A percentile compares a stretch with the other conserved stretches of the same genome.
These are phyloP conservation scores for Cheilosia scutellata DNA, from an alignment of 2,888 invertebrate genomes.

Conservation along the genomic window DNA sequence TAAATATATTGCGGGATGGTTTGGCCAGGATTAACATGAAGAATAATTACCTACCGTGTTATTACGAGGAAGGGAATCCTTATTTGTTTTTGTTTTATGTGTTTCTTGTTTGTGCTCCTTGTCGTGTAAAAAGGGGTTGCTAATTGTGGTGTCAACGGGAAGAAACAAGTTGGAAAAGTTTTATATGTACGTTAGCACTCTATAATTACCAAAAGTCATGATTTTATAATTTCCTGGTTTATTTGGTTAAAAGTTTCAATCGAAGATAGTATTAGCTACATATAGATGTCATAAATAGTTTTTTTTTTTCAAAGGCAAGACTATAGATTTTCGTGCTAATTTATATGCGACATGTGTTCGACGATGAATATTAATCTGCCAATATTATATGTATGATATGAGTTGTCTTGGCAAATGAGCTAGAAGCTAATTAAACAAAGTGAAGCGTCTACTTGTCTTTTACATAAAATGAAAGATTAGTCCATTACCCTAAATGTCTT, in stretches of 20 bases:
- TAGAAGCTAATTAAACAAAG: background rate
- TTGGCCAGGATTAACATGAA: slow-evolving; percentile 32
- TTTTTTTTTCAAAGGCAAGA: no score
- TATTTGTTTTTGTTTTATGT: background rate
- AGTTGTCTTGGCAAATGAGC: background rate
- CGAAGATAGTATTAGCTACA: no score
- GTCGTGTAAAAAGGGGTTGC: background rate
- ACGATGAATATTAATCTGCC: background rate
- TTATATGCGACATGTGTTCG: slow-evolving; percentile 5
- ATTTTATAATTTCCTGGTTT: background rate
- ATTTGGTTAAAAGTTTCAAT: background rate
- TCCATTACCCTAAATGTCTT: no score
- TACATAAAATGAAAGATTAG: no score
- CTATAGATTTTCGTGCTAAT: background rate
- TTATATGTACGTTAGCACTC: background rate
- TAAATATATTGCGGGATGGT: background rate
- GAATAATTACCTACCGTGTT: slow-evolving; percentile 27
- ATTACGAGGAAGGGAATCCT: background rate
- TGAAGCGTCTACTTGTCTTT: background rate
- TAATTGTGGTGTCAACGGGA: slow-evolving; percentile 12
- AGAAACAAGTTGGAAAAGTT: background rate
- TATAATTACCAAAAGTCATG: background rate
- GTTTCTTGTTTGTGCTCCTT: background rate
- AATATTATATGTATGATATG: background rate
- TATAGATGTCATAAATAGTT: no score